Evolutionary conservation across 2,888 invertebrate species (phyloP).

Genomic region (Acanthosoma haemorrhoidale): DNA sequence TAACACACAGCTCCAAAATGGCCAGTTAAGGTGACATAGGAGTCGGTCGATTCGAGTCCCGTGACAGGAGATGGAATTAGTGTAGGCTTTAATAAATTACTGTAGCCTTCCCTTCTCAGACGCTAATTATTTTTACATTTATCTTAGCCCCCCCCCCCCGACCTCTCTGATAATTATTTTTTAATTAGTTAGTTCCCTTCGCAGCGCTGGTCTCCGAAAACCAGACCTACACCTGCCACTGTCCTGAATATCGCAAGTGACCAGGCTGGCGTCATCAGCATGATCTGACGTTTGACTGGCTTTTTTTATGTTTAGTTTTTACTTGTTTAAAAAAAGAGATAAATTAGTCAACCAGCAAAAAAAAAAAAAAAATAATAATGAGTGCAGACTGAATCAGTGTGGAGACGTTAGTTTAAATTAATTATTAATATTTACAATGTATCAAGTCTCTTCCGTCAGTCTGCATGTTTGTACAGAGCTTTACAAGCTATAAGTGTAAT

Average conservation of each 20-base stretch:
- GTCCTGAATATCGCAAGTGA: no score
- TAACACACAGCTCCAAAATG: no score
- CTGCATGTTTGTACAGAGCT: slow-evolving; percentile 22
- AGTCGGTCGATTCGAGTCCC: no score
- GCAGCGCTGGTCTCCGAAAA: neutral
- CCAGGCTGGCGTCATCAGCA: neutral
- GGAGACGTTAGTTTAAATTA: neutral
- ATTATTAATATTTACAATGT: slow-evolving; percentile 16
- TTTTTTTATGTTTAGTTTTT: neutral
- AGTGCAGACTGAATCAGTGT: neutral
- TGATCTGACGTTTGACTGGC: neutral
- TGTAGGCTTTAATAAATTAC: neutral
- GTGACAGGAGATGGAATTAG: no score
- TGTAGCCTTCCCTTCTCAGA: neutral
- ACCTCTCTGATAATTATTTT: slow-evolving; percentile 24
- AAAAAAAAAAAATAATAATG: neutral
- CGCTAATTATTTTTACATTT: slow-evolving; percentile 23
- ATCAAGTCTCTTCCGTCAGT: neutral
- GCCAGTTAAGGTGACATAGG: no score
- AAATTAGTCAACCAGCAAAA: neutral
- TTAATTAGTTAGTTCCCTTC: slow-evolving; percentile 16
- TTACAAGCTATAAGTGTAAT: slow-evolving; percentile 29
- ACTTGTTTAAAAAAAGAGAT: neutral
- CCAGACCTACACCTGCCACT: neutral
- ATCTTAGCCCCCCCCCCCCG: neutral